Base-by-base conservation (phyloP, 2,113 vertebrate species). In the Capreolus pygargus region DNA sequence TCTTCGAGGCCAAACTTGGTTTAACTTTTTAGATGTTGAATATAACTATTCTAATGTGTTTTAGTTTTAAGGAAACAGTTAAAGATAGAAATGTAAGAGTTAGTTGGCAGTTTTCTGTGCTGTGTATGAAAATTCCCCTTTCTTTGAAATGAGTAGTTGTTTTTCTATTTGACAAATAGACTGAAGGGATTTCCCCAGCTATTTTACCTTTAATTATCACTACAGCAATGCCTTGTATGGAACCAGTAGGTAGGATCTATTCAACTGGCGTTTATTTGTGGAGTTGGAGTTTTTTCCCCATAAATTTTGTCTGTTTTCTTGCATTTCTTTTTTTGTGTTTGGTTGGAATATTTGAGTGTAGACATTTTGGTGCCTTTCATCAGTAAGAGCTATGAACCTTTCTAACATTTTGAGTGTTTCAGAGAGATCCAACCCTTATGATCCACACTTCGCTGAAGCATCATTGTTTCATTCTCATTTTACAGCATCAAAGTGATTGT, bases 71-170 rank as follows among this genome's bases (percentile, higher is more conserved):
- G 33, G 67, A 83, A 95, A 91, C 36, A 96, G 88, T 76, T 95
- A 92, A 64, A 88, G 43, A 16, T 79, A 87, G 1, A 82, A 95
- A 83, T 93, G 15, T 84, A 96, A 85, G 85, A 95, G 95, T 97
- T 98, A 98, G 93, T 97, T 97, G 95, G 87, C 97, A 98, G 96
- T 97, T 97, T 98, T 98, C 82, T 97, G 82, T 95, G 91, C 96
- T 85, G 54, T 50, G 16, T 89, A 27, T 96, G 92, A 98, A 98
- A 98, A 98, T 96, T 97, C 98, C 98, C 98, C 97, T 95, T 93
- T 95, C 89, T 89, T 96, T 98, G 98, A 98, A 98, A 98, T 98
- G 98, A 98, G 86, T 98, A 84, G 93, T 95, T 97, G 91, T 97
- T 97, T 98, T 97, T 98, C 98, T 97, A 16, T 98, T 97, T 98